Percentiles rank a stretch among this genome's conserved stretches.
phyloP scores from a whole-genome alignment of 2,888 invertebrate genomes.

The Thelaira solivaga region DNA sequence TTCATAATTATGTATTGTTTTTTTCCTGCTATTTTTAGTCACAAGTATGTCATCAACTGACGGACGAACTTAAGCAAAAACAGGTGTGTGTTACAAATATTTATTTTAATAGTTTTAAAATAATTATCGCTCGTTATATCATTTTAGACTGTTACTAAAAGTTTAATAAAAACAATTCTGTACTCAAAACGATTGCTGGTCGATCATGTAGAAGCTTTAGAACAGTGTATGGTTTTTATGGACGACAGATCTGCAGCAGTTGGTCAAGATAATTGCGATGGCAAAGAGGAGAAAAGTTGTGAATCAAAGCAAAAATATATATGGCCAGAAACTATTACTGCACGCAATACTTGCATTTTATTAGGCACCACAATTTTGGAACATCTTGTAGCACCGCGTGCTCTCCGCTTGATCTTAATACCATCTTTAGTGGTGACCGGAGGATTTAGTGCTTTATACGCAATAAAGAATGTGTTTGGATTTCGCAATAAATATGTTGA shows the following conservation, averaged over 20 bases:
- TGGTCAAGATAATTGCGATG: constrained; percentile 7
- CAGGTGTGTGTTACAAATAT: constrained; percentile 66
- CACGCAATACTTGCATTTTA: constrained; percentile 70
- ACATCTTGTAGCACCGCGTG: constrained; percentile 70
- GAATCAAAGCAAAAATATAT: background rate
- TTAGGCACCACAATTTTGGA: constrained; percentile 70
- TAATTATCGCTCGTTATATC: background rate
- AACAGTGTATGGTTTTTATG: constrained; percentile 69
- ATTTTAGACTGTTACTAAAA: constrained; percentile 68
- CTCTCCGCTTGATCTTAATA: constrained; percentile 68
- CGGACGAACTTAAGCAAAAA: constrained; percentile 72
- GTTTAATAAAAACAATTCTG: constrained; percentile 71
- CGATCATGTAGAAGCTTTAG: constrained; percentile 76
- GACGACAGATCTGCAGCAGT: constrained; percentile 1
- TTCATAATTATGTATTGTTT: background rate
- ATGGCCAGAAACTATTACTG: constrained; percentile 67
- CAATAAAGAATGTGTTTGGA: constrained; percentile 71
- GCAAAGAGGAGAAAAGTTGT: background rate
- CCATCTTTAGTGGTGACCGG: constrained; percentile 70
- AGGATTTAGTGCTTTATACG: constrained; percentile 71
- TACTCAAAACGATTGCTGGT: constrained; percentile 74
- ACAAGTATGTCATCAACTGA: constrained; percentile 64
- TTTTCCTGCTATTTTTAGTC: constrained; percentile 17
- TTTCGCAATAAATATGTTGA: constrained; percentile 74
- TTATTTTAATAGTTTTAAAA: background rate